These are phyloP conservation scores for Cryptus armator DNA, from an alignment of 2,888 invertebrate species.

Conservation along the genomic window DNA sequence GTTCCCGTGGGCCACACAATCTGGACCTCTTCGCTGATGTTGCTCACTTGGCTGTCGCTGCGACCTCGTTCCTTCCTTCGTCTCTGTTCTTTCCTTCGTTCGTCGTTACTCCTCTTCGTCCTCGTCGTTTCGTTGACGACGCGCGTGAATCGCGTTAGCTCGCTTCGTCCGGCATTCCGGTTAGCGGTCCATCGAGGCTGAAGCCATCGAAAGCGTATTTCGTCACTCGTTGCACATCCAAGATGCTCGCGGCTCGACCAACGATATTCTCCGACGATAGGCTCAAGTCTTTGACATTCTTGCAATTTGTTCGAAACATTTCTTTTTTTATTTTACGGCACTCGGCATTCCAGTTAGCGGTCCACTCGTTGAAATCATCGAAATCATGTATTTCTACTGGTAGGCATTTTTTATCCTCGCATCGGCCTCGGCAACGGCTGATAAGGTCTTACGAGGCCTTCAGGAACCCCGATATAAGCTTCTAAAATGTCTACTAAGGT, in stretches of 20 bases:
- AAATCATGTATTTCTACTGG: no score
- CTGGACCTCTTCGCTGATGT: conserved; percentile 51
- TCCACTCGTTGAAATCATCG: no score
- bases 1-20: conserved; percentile 54
- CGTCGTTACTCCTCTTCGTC: conserved; percentile 18
- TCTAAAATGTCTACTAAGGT: no score
- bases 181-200: conserved; percentile 72
- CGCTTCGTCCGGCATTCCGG: conserved; percentile 76
- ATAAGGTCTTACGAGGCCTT: no score
- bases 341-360: no score
- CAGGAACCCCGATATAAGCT: no score
- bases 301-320: no score
- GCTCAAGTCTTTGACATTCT: background rate
- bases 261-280: background rate
- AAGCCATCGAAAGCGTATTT: conserved; percentile 54
- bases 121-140: conserved; percentile 27
- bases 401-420: no score
- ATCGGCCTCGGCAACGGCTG: no score
- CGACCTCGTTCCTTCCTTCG: conserved; percentile 60
- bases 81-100: conserved; percentile 17
- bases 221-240: conserved; percentile 16
- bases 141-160: conserved; percentile 53
- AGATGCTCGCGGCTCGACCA: background rate
- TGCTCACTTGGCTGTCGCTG: conserved; percentile 31
- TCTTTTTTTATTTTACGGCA: no score